These are phyloP conservation scores for Tethea ocularis DNA, from an alignment of 2,888 invertebrate species.

Conservation along the genomic window DNA sequence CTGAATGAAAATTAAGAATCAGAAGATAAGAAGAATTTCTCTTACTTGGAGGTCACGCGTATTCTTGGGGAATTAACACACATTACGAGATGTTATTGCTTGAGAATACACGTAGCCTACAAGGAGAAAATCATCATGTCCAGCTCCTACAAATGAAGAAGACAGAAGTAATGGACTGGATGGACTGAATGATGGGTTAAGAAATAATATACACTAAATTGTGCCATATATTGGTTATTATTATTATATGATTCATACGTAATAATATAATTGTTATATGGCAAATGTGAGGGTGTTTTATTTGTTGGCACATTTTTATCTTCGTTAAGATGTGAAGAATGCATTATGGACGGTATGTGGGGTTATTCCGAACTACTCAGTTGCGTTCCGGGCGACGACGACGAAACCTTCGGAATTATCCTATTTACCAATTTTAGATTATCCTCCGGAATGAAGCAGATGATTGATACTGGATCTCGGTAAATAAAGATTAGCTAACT, in stretches of 20 bases:
- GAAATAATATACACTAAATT: conserved; percentile 14
- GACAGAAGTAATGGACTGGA: background rate
- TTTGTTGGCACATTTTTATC: background rate
- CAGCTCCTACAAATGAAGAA: conserved; percentile 6
- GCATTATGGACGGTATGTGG: background rate
- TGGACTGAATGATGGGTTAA: background rate
- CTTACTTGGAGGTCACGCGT: conserved; percentile 96
- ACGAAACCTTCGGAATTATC: too few species aligned
- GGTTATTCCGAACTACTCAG: too few species aligned
- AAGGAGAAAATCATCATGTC: conserved; percentile 79
- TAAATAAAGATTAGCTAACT: too few species aligned
- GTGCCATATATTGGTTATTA: conserved; percentile 1
- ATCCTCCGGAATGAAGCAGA: too few species aligned
- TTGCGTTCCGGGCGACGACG: too few species aligned
- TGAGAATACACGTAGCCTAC: conserved; percentile 99
- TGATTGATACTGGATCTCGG: too few species aligned
- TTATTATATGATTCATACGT: background rate
- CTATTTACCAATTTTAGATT: too few species aligned
- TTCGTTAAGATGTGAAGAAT: too few species aligned
- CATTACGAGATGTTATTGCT: conserved; percentile 98
- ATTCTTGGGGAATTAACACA: conserved; percentile 99
- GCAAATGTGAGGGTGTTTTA: background rate
- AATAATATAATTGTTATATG: background rate
- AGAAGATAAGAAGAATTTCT: conserved; percentile 34
- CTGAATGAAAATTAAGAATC: conserved; percentile 6